phyloP scores from a whole-genome alignment of 2,888 invertebrate species.

The Scaptodrosophila latifasciaeformis region DNA sequence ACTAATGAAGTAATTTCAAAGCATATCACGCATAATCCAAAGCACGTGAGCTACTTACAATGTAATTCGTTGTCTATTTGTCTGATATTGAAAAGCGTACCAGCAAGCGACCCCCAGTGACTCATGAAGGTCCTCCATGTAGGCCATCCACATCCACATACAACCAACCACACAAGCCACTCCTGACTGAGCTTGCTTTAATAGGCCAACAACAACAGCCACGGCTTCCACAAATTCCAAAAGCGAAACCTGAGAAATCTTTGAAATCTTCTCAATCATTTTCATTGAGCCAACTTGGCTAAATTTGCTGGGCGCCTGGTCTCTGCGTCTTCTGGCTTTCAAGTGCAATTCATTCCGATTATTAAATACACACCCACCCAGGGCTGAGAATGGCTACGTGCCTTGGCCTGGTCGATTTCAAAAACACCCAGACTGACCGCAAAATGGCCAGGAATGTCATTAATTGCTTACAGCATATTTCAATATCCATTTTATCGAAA shows the following conservation, averaged over 20 bases:
- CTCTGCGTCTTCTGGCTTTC: conserved; percentile 26
- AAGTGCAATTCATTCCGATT: conserved; percentile 65
- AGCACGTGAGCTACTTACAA: conserved; percentile 69
- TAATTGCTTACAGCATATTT: conserved; percentile 61
- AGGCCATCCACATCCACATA: too few species aligned
- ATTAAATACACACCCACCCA: conserved; percentile 32
- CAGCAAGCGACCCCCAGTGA: too few species aligned
- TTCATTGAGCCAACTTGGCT: too few species aligned
- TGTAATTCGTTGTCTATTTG: conserved; percentile 70
- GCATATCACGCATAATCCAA: conserved; percentile 69
- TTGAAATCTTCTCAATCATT: too few species aligned
- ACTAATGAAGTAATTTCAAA: conserved; percentile 68
- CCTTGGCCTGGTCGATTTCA: conserved; percentile 55
- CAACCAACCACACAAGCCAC: too few species aligned
- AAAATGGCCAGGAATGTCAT: conserved; percentile 49
- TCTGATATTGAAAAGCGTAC: conserved; percentile 61
- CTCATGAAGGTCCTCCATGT: too few species aligned
- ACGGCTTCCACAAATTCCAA: too few species aligned
- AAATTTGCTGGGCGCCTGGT: too few species aligned
- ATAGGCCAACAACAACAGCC: too few species aligned
- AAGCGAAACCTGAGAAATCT: too few species aligned
- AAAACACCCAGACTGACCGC: conserved; percentile 14
- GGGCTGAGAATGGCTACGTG: conserved; percentile 36
- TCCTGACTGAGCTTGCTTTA: too few species aligned
- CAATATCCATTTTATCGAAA: conserved; percentile 36